Evolutionary conservation across 2,888 invertebrate species (phyloP).

Genomic region (Steromphala cineraria): DNA sequence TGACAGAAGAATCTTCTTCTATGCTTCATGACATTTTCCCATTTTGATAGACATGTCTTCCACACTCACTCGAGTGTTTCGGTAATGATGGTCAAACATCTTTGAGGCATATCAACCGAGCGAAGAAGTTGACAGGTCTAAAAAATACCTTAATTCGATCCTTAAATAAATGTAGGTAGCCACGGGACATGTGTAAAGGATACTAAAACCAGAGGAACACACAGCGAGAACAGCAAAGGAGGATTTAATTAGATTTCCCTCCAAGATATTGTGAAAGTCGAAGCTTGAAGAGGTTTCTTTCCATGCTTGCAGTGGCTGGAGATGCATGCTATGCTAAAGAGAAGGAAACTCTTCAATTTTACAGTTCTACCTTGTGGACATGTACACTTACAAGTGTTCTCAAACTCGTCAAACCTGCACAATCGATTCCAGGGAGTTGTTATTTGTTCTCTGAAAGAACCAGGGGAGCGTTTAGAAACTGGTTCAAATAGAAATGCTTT

Average conservation of each 20-base stretch:
- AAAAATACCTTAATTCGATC: neutral
- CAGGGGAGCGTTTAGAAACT: no score
- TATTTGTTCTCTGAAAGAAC: no score
- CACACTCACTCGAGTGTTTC: neutral
- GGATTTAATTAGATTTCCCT: neutral
- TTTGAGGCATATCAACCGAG: neutral
- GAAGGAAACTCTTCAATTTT: neutral
- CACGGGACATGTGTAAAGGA: neutral
- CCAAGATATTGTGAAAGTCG: neutral
- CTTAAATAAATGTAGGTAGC: conserved; percentile 3
- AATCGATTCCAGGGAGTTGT: no score
- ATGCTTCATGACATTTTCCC: neutral
- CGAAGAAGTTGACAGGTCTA: neutral
- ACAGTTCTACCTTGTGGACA: neutral
- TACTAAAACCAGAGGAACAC: neutral
- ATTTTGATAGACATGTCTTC: neutral
- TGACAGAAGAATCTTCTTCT: neutral
- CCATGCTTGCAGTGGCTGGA: neutral
- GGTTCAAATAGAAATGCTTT: no score
- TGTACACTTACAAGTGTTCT: neutral
- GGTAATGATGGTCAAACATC: neutral
- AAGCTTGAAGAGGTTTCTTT: neutral
- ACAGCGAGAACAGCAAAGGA: neutral
- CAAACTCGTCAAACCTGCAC: no score
- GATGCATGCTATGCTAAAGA: neutral